phyloP scores from a whole-genome alignment of 2,888 invertebrate genomes.

The Poecilus cupreus region DNA sequence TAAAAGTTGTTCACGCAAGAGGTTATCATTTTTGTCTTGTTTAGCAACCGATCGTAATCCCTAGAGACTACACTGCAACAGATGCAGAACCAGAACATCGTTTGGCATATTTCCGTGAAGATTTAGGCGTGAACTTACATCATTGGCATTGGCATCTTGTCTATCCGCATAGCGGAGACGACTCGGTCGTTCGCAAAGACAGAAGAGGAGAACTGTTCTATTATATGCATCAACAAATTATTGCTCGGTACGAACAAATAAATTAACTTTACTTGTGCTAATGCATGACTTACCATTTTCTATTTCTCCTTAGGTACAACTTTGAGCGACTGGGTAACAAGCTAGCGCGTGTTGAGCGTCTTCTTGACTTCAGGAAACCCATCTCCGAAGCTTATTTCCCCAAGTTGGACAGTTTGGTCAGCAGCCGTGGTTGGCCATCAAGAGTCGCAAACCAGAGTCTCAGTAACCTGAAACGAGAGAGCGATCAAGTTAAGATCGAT shows the following conservation, averaged over 20 bases:
- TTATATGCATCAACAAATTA: constrained; percentile 85
- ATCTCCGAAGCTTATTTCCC: constrained; percentile 87
- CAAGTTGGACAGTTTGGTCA: constrained; percentile 84
- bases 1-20: constrained; percentile 67
- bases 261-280: too few relatives aligned
- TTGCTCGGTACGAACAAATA: constrained; percentile 72
- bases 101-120: constrained; percentile 89
- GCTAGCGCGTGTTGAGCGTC: constrained; percentile 77
- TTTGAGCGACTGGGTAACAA: constrained; percentile 83
- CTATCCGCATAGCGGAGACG: constrained; percentile 83
- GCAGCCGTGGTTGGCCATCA: constrained; percentile 83
- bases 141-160: constrained; percentile 96
- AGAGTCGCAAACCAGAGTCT: constrained; percentile 76
- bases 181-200: constrained; percentile 82
- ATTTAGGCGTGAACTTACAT: constrained; percentile 89
- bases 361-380: constrained; percentile 79
- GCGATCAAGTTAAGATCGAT: constrained; percentile 79
- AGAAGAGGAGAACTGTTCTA: constrained; percentile 87
- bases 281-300: not conserved
- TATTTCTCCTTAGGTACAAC: constrained; percentile 77
- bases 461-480: constrained; percentile 79
- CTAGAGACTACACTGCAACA: constrained; percentile 84
- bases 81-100: constrained; percentile 86
- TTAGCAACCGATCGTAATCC: constrained; percentile 79
- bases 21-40: not conserved